Evolutionary conservation across 1,140 invertebrate genomes (phyloP), one percentile per base, ranked within the genome.

Genomic region (Zaprionus taronus): DNA sequence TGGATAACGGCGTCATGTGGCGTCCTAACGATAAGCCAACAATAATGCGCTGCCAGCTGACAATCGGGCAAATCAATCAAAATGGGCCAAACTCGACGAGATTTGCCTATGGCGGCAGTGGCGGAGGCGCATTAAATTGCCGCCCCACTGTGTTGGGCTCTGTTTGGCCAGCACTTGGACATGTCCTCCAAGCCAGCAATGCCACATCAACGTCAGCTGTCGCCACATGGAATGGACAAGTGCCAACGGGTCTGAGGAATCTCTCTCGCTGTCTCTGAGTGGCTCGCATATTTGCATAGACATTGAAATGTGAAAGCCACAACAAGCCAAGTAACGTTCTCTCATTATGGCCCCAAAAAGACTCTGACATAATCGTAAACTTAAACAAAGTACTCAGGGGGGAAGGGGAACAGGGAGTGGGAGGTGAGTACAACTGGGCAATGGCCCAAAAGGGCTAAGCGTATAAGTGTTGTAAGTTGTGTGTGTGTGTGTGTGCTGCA

Each of bases 231-330:
- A 77, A 83, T 49, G 47, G 17, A 49, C 47, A 49, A 49, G 47
- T 65, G 69, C 38, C 69, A 72, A 65, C 36, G 17, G 17, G 12
- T 17, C 28, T 14, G 6, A 34, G 22, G 51, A 55, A 28, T 41
- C 17, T 47, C 20, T 24, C 20, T 34, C 38, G n/a, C n/a, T 44
- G 22, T 41, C 17, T 47, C 20, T n/a, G 28, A 57, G 64, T 44
- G 31, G 47, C 26, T 47, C 77, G 47, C 65, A 63, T 87, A 89
- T 87, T 87, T 87, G 83, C 83, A 87, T 83, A 78, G 57, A 73
- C 84, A 83, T 87, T 68, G 77, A 87, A 87, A 70, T 72, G 20
- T 80, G 80, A 87, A 87, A 78, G 83, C 77, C 80, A 69, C 79
- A 79, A 81, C 57, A 44, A 82, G 61, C 22, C 57, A 24, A 41